Conservation (phyloP, 64 coral and sea anemone genomes). For the Trachythela sp. region DNA sequence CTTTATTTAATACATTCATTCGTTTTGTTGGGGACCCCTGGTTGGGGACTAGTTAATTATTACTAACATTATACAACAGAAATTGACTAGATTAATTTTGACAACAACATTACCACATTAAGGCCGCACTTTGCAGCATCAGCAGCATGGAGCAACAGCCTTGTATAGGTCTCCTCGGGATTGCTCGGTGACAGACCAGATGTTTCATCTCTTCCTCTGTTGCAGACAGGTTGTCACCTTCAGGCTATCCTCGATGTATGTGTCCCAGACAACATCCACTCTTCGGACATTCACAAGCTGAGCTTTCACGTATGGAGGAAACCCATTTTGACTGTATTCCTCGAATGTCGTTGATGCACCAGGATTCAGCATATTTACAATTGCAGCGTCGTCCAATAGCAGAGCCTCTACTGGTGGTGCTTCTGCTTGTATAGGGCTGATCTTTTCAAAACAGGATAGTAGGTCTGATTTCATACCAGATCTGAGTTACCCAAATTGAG, state of each 20-base stretch:
- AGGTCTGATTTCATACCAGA: conserved; percentile 50
- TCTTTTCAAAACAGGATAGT: conserved; percentile 27
- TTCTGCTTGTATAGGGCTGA: neutral
- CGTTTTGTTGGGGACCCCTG: too few species aligned
- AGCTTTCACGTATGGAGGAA: conserved; percentile 22
- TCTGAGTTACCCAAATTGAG: conserved; percentile 31
- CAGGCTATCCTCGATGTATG: conserved; percentile 37
- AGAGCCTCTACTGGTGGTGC: conserved; percentile 27
- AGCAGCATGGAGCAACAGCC: conserved; percentile 42
- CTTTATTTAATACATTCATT: too few species aligned
- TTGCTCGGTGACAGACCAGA: conserved; percentile 26
- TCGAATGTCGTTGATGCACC: conserved; percentile 37
- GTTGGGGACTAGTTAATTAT: too few species aligned
- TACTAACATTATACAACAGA: too few species aligned
- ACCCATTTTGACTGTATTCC: conserved; percentile 40
- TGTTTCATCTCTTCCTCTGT: neutral
- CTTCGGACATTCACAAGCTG: conserved; percentile 28
- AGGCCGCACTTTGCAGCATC: conserved; percentile 26
- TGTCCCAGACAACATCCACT: conserved; percentile 57
- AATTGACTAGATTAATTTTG: too few species aligned
- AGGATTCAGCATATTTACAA: conserved; percentile 54
- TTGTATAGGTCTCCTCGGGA: conserved; percentile 32
- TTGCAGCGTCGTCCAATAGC: conserved; percentile 44
- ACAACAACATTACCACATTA: conserved; percentile 5
- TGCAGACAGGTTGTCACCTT: conserved; percentile 34